These are phyloP conservation scores for Melitaea athalia DNA, from an alignment of 2,888 invertebrate species.

Conservation along the genomic window DNA sequence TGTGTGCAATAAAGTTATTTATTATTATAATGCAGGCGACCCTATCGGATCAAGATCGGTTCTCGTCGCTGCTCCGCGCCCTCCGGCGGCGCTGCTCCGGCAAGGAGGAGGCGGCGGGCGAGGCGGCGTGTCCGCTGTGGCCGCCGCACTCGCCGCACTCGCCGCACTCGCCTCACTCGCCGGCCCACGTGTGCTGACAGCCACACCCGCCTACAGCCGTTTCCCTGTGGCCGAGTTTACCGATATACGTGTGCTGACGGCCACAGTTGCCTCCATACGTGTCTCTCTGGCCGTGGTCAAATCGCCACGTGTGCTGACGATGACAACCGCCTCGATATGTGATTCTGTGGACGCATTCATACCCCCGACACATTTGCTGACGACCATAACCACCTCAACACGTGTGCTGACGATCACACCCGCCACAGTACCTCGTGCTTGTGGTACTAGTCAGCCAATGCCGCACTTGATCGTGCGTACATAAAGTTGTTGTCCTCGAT, in stretches of 20 bases:
- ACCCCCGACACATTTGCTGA: background rate
- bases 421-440: no score
- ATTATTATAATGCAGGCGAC: constrained; percentile 59
- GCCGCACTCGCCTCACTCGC: background rate
- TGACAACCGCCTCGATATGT: background rate
- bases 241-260: background rate
- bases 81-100: constrained; percentile 55
- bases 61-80: constrained; percentile 50
- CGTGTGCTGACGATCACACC: background rate
- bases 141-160: constrained; percentile 47
- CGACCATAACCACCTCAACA: background rate
- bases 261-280: background rate
- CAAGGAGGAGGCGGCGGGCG: constrained; percentile 54
- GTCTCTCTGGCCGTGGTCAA: background rate
- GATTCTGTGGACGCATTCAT: background rate
- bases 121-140: constrained; percentile 59
- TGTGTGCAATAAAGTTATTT: no score
- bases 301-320: background rate
- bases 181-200: constrained; percentile 11
- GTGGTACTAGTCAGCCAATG: no score
- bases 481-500: no score
- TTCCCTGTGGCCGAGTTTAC: background rate
- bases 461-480: no score
- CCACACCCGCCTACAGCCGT: background rate
- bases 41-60: constrained; percentile 63